Evolutionary conservation across 2,113 vertebrate genomes (phyloP).

Genomic region (pig (Sus scrofa)): T2T-Sscrofa CM000817.6:55498501-55499000

Average conservation of each 20-base stretch:
- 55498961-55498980: not conserved
- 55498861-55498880: not conserved
- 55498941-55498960: not conserved
- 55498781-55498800: not conserved
- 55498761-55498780: not conserved
- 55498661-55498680: not conserved
- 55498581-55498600: conserved; percentile 87
- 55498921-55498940: not conserved
- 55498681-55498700: fast-evolving
- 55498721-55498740: not conserved
- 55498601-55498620: too few species aligned
- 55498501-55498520: conserved; percentile 81
- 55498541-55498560: conserved; percentile 93
- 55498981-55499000: not conserved
- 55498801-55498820: not conserved
- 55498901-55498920: not conserved
- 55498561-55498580: conserved; percentile 95
- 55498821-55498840: not conserved
- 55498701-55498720: not conserved
- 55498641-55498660: not conserved
- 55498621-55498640: not conserved
- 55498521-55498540: conserved; percentile 88
- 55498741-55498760: not conserved
- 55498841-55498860: not conserved
- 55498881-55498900: not conserved